phyloP scores from a whole-genome alignment of 2,888 invertebrate species.

The Drosophila limbata region DNA sequence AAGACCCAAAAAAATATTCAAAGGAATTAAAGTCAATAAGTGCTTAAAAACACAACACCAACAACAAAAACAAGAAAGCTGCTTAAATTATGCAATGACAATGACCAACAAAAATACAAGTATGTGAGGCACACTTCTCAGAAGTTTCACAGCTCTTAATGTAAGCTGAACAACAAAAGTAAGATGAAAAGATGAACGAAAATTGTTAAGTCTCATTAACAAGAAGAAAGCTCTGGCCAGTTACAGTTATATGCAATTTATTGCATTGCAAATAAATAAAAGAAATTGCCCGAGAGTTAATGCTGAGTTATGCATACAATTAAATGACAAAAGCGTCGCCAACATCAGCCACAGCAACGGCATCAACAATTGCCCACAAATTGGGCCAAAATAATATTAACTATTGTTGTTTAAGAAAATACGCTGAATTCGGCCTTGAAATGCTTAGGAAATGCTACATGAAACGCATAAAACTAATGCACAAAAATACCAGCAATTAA shows the following conservation, averaged over 20 bases:
- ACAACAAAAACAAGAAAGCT: constrained; percentile 23
- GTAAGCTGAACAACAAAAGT: constrained; percentile 26
- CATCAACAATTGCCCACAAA: constrained; percentile 58
- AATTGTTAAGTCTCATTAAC: constrained; percentile 38
- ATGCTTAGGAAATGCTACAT: constrained; percentile 64
- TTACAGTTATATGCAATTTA: constrained; percentile 63
- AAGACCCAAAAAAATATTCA: neutral
- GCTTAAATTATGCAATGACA: constrained; percentile 54
- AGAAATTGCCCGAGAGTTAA: constrained; percentile 54
- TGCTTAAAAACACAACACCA: constrained; percentile 38
- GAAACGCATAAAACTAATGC: constrained; percentile 73
- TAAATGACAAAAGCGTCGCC: constrained; percentile 29
- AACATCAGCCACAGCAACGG: neutral
- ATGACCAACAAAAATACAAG: constrained; percentile 17
- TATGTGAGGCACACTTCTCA: constrained; percentile 42
- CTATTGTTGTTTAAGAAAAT: constrained; percentile 17
- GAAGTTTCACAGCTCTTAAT: constrained; percentile 44
- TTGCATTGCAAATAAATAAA: constrained; percentile 71
- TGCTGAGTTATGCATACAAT: constrained; percentile 68
- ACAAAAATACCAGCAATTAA: constrained; percentile 16
- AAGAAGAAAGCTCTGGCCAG: constrained; percentile 49
- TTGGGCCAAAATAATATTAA: constrained; percentile 62
- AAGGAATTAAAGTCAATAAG: constrained; percentile 26
- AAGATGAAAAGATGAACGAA: constrained; percentile 23
- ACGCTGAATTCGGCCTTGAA: constrained; percentile 59